phyloP scores from a whole-genome alignment of 2,797 vertebrate genomes.

The Picus viridis region DNA sequence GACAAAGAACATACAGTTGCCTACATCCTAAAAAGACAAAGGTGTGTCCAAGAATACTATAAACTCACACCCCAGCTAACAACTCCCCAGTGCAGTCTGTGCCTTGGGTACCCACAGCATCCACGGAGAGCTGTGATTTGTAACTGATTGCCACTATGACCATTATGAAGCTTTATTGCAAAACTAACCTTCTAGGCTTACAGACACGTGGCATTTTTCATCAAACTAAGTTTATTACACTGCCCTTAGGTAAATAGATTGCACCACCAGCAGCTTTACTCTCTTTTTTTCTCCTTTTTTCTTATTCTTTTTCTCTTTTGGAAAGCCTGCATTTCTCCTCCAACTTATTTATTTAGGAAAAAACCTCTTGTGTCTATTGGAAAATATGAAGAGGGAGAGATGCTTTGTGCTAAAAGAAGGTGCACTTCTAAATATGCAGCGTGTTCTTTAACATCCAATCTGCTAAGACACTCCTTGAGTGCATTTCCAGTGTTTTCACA shows the following conservation, averaged over 20 bases:
- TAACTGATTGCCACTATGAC: background rate
- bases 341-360: background rate
- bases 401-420: background rate
- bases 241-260: background rate
- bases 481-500: background rate
- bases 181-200: background rate
- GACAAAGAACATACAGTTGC: background rate
- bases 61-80: background rate
- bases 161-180: background rate
- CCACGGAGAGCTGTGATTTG: background rate
- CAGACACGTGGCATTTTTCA: background rate
- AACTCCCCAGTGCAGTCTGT: background rate
- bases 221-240: background rate
- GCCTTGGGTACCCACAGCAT: background rate
- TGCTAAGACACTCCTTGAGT: background rate
- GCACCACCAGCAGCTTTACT: background rate
- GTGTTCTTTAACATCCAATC: background rate
- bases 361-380: background rate
- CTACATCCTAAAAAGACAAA: background rate
- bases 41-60: background rate
- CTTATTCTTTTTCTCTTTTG: background rate
- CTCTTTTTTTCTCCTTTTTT: background rate
- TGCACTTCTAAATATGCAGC: fast-evolving
- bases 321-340: background rate
- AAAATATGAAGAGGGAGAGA: background rate